Percentiles rank a stretch among this genome's conserved stretches.
Evolutionary conservation across 2,113 vertebrate genomes (phyloP).

Genomic region (Engystomops pustulosus): DNA sequence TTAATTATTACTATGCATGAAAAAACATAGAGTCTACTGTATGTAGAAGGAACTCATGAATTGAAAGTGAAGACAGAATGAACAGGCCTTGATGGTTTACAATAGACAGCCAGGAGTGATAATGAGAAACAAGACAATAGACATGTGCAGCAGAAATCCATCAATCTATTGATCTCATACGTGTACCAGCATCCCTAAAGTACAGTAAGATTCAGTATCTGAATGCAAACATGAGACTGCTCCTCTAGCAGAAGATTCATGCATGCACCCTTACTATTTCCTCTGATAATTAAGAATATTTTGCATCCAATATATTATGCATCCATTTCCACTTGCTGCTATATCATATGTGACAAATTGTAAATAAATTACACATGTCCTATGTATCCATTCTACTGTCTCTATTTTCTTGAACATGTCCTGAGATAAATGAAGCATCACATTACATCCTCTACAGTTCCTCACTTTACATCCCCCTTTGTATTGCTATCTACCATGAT

Average conservation of each 20-base stretch:
- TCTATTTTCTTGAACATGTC: constrained; percentile 12
- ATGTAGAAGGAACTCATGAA: not conserved
- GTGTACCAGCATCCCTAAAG: not conserved
- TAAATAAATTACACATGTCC: constrained; percentile 21
- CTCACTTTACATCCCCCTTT: constrained; percentile 15
- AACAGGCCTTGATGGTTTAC: not conserved
- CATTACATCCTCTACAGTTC: constrained; percentile 15
- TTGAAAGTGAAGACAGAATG: not conserved
- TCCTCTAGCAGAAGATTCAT: not conserved
- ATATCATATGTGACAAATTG: constrained; percentile 8
- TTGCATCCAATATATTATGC: not conserved
- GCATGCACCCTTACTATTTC: not conserved
- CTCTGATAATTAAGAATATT: not conserved
- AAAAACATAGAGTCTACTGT: no score
- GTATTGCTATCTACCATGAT: constrained; percentile 2
- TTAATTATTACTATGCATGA: no score
- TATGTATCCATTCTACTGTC: constrained; percentile 16
- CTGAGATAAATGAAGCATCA: constrained; percentile 25
- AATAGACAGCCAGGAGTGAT: not conserved
- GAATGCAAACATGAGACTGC: not conserved
- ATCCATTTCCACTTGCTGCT: not conserved
- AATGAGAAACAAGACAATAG: constrained; percentile 21
- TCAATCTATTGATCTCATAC: constrained; percentile 14
- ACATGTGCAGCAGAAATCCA: not conserved
- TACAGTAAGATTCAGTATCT: not conserved